These are phyloP conservation scores for Gavia stellata DNA, from an alignment of 2,113 vertebrate genomes.

Conservation along the genomic window DNA sequence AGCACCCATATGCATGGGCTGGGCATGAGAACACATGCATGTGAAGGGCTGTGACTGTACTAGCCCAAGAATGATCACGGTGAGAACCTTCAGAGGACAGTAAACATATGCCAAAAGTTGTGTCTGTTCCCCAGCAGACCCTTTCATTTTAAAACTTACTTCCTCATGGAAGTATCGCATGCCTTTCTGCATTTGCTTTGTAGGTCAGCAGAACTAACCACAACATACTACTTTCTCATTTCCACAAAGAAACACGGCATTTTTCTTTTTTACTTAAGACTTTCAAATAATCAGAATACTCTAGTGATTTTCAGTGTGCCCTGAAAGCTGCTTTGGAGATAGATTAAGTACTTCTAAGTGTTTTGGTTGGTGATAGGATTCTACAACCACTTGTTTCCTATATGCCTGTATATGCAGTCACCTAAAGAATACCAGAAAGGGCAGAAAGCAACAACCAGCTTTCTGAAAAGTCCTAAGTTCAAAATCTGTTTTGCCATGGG, in stretches of 20 bases:
- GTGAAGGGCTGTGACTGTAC: neutral
- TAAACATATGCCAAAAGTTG: neutral
- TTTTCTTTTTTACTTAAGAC: neutral
- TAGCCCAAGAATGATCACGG: neutral
- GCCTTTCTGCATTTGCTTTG: neutral
- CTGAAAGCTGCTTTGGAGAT: neutral
- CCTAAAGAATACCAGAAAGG: neutral
- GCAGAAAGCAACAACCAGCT: neutral
- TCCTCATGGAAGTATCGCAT: neutral
- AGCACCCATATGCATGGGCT: rapidly evolving
- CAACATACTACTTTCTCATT: neutral
- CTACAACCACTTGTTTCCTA: neutral
- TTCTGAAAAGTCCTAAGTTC: neutral
- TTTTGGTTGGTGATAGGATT: neutral
- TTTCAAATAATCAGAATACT: neutral
- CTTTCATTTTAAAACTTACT: neutral
- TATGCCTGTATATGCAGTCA: neutral
- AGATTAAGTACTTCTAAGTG: neutral
- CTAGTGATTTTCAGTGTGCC: neutral
- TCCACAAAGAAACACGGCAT: neutral
- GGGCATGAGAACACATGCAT: neutral
- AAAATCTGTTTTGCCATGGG: neutral
- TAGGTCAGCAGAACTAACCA: neutral
- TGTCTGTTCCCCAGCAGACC: neutral
- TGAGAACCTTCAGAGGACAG: neutral